phyloP scores from a whole-genome alignment of 2,888 invertebrate genomes.

The Caenorhabditis becei region DNA sequence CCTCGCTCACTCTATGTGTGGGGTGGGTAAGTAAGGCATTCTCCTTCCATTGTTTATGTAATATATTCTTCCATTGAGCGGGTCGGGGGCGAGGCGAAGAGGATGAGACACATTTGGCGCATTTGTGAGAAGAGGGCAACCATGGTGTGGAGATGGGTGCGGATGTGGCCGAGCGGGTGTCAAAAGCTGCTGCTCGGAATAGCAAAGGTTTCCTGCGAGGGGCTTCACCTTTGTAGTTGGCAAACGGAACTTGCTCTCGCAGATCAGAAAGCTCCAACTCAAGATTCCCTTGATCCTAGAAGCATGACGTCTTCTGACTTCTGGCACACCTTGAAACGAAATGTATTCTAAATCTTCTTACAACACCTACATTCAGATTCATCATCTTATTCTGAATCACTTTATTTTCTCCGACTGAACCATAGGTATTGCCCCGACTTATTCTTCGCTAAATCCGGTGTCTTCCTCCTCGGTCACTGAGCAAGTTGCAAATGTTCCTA shows the following conservation, averaged over 20 bases:
- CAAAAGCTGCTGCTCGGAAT: conserved; percentile 18
- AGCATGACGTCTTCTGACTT: no score
- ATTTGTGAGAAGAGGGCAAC: conserved; percentile 40
- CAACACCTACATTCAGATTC: no score
- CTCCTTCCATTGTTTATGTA: conserved; percentile 59
- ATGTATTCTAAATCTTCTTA: no score
- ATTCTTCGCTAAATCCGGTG: not conserved
- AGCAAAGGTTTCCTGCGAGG: conserved; percentile 2
- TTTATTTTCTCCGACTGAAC: no score
- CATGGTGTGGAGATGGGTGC: conserved; percentile 36
- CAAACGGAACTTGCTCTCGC: no score
- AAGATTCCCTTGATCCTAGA: no score
- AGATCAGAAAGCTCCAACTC: no score
- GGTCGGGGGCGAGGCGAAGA: not conserved
- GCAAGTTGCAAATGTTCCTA: conserved; percentile 7
- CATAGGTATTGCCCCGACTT: no score
- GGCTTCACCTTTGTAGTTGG: no score
- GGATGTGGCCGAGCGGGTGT: conserved; percentile 18
- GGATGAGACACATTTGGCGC: conserved; percentile 56
- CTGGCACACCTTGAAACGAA: no score
- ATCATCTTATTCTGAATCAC: no score
- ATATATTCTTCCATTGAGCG: conserved; percentile 60
- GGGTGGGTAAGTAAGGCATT: conserved; percentile 31
- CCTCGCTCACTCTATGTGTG: not conserved
- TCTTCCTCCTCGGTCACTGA: conserved; percentile 7